A percentile compares a stretch with the other conserved stretches of the same genome.
phyloP scores from a whole-genome alignment of 2,113 vertebrate genomes.

The Mus pahari region DNA sequence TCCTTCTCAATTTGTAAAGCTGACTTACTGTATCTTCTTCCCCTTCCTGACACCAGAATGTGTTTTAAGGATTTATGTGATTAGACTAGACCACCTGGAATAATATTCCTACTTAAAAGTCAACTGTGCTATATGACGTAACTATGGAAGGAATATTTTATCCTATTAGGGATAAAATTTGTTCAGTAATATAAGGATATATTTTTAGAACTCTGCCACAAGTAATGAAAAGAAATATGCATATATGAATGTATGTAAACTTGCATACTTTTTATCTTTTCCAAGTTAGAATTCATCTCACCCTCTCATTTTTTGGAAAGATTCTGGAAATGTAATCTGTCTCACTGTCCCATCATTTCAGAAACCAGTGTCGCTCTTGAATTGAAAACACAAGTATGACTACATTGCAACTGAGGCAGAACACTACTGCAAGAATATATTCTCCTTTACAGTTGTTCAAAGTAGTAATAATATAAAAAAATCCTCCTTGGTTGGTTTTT shows the following conservation, averaged over 20 bases:
- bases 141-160: not conserved
- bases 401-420: not conserved
- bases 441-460: not conserved
- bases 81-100: not conserved
- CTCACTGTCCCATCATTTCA: not conserved
- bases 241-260: not conserved
- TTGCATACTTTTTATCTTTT: not conserved
- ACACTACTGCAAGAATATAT: slow-evolving; percentile 3
- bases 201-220: slow-evolving; percentile 52
- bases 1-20: not conserved
- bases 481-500: not conserved
- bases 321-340: slow-evolving; percentile 43
- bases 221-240: slow-evolving; percentile 17
- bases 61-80: not conserved
- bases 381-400: not conserved
- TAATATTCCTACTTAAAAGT: not conserved
- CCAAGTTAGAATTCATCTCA: not conserved
- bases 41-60: slow-evolving; percentile 14
- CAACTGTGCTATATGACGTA: not conserved
- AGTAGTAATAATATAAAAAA: not conserved
- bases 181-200: not conserved
- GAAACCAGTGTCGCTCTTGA: not conserved
- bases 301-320: not conserved
- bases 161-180: not conserved
- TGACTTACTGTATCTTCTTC: not conserved